Evolutionary conservation across 2,113 vertebrate species (phyloP), one percentile per base, ranked within the genome.

Genomic region (Eptatretus burgeri): DNA sequence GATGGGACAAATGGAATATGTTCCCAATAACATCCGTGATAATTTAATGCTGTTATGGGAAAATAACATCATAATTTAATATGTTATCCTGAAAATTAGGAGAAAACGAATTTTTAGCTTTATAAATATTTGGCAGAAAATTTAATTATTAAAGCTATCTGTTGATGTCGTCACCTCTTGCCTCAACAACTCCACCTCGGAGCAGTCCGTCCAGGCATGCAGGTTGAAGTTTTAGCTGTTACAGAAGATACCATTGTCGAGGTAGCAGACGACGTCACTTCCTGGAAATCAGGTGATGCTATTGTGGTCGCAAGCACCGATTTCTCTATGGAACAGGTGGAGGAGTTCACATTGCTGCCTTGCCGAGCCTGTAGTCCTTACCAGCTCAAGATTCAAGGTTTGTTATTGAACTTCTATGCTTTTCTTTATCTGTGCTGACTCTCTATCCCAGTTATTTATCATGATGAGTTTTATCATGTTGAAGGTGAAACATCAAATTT

Each of bases 131-230:
- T n/a, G n/a, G n/a, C 27, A 41, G 27, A 41, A 41, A 41, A 41
- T 41, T 41, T 41, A 41, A 41, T 41, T 41, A 3, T 41, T 41
- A 41, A 41, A 41, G 27, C 27, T n/a, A n/a, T 41, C 27, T 41
- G 27, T 41, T 41, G 2, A 41, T 41, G 27, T 41, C 27, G 7
- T 7, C 53, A 56, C 53, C 19, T 16, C 53, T 60, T 16, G 19
- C 53, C 53, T 19, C 53, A 16, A 3, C 53, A 14, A 18, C 53
- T 19, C 53, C 16, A 16, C 53, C 53, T 19, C 11, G 16, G 16
- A 71, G 2, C 67, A 96, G 91, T 84, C 71, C 81, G 74, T 68
- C 91, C 91, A 5, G 82, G 79, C 68, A 83, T 82, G 19, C 85
- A 76, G 0, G 71, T 96, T n/a, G 78, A 72, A 51, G 67, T 95